Conservation (phyloP, 2,113 vertebrate genomes). For the Melanotaenia duboulayi region DNA sequence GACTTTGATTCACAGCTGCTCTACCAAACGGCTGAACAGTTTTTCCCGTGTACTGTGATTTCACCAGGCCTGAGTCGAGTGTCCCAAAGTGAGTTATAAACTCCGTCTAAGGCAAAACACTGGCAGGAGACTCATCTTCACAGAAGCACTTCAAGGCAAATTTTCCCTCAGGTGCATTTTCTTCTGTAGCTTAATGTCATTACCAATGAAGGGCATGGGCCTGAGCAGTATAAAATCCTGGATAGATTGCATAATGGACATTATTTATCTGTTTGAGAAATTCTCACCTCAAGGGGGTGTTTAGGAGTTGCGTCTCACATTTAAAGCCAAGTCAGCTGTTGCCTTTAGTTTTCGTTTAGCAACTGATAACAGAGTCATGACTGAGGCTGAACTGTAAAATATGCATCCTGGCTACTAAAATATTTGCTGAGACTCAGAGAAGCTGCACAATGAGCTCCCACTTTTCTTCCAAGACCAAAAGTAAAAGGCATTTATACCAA, state of each 20-base stretch:
- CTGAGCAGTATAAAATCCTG: not conserved
- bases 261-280: not conserved
- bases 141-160: no score
- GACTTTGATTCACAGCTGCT: no score
- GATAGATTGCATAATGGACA: not conserved
- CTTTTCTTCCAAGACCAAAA: slow-evolving; percentile 7
- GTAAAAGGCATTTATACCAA: slow-evolving; percentile 14
- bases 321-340: slow-evolving; percentile 11
- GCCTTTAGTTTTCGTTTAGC: slow-evolving; percentile 1
- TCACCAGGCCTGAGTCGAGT: no score
- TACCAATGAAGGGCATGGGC: no score
- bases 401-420: no score
- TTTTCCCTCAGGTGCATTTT: no score
- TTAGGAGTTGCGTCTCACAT: slow-evolving; percentile 11
- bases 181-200: no score
- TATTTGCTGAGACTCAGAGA: not conserved
- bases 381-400: no score
- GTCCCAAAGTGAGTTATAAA: no score
- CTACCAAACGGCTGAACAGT: not conserved
- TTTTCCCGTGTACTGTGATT: no score
- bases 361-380: not conserved
- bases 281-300: slow-evolving; percentile 8
- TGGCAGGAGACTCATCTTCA: no score
- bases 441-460: not conserved
- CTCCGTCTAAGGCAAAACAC: no score